A percentile compares a stretch with the other conserved stretches of the same genome.
phyloP scores from a whole-genome alignment of 2,113 vertebrate species.

The Micronycteris hirsuta region DNA sequence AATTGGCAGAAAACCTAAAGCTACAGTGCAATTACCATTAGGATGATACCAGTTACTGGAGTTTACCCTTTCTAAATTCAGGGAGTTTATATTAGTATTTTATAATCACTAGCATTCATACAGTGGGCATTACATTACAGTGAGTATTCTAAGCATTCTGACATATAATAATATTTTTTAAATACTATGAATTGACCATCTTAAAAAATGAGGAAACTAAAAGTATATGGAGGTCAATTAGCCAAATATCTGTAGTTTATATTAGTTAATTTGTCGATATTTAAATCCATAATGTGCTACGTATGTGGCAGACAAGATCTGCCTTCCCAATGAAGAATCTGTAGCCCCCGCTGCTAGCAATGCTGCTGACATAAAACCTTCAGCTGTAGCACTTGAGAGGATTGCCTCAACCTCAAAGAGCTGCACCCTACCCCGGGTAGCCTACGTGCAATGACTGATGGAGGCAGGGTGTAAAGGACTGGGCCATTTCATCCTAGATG shows the following conservation, averaged over 20 bases:
- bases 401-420: not conserved
- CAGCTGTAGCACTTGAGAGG: not conserved
- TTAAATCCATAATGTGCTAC: not conserved
- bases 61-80: not conserved
- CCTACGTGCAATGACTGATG: not conserved
- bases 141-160: not conserved
- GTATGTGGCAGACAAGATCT: not conserved
- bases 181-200: not conserved
- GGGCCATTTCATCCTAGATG: not conserved
- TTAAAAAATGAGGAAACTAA: not conserved
- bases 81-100: not conserved
- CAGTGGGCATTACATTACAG: not conserved
- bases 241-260: not conserved
- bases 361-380: not conserved
- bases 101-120: not conserved
- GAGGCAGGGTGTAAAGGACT: not conserved
- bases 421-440: fast-evolving
- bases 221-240: not conserved
- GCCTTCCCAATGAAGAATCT: not conserved
- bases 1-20: not conserved
- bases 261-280: not conserved
- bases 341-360: not conserved
- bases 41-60: not conserved
- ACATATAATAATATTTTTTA: not conserved
- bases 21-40: not conserved